A percentile compares a stretch with the other conserved stretches of the same genome.
Conservation (phyloP, 2,113 vertebrate genomes). For the Cepphus grylle region DNA sequence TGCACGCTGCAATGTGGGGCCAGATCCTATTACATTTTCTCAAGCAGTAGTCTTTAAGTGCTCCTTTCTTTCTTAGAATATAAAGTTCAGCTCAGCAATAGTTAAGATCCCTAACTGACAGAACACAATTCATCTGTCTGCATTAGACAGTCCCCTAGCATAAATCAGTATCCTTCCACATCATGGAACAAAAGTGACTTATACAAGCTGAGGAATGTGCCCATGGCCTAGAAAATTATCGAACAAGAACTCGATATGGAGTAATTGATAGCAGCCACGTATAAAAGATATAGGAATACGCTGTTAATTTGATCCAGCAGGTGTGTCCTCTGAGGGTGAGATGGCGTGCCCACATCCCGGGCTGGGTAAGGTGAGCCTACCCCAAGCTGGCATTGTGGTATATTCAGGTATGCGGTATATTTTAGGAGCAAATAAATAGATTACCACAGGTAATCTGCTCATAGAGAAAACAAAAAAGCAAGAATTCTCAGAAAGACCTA, state of each 20-base stretch:
- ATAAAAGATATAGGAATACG: neutral
- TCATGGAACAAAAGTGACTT: neutral
- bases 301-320: neutral
- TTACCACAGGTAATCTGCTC: neutral
- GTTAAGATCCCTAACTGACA: neutral
- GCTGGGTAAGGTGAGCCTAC: fast-evolving
- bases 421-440: neutral
- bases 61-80: neutral
- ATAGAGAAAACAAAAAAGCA: neutral
- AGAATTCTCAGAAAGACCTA: neutral
- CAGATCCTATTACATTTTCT: neutral
- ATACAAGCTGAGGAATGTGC: neutral
- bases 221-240: neutral
- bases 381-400: neutral
- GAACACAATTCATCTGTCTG: neutral
- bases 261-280: neutral
- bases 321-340: neutral
- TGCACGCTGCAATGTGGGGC: neutral
- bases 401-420: neutral
- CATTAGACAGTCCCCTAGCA: neutral
- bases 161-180: neutral
- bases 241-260: neutral
- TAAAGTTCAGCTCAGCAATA: neutral
- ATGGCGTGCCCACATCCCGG: neutral
- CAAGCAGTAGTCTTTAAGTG: neutral